phyloP scores from a whole-genome alignment of 2,113 vertebrate genomes.

The Trochalopteron elliotii region DNA sequence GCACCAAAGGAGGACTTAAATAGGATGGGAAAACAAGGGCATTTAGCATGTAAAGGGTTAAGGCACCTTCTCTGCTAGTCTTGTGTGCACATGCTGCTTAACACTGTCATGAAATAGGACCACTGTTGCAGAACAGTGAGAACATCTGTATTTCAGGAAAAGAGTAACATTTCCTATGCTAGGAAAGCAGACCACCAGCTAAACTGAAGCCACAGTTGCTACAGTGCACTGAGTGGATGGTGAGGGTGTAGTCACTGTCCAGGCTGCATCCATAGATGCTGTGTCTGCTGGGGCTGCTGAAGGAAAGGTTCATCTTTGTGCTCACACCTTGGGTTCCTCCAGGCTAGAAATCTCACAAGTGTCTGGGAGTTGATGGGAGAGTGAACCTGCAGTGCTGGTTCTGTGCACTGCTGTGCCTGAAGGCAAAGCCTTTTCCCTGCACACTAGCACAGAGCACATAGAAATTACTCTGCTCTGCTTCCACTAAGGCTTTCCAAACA shows the following conservation, averaged over 20 bases:
- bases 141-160: not conserved
- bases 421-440: not conserved
- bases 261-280: not conserved
- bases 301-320: not conserved
- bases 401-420: not conserved
- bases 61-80: not conserved
- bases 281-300: not conserved
- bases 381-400: not conserved
- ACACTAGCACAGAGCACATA: not conserved
- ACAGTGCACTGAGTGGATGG: not conserved
- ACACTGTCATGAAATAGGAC: not conserved
- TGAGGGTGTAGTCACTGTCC: not conserved
- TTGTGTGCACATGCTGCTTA: not conserved
- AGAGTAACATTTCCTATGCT: not conserved
- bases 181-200: not conserved
- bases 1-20: not conserved
- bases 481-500: not conserved
- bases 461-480: not conserved
- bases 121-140: not conserved
- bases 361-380: not conserved
- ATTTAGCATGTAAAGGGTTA: not conserved
- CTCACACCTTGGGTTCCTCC: not conserved
- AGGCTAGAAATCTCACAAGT: not conserved
- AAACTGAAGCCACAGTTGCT: not conserved
- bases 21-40: not conserved